phyloP scores from a whole-genome alignment of 2,113 vertebrate species.

The Ctenomys sociabilis region DNA sequence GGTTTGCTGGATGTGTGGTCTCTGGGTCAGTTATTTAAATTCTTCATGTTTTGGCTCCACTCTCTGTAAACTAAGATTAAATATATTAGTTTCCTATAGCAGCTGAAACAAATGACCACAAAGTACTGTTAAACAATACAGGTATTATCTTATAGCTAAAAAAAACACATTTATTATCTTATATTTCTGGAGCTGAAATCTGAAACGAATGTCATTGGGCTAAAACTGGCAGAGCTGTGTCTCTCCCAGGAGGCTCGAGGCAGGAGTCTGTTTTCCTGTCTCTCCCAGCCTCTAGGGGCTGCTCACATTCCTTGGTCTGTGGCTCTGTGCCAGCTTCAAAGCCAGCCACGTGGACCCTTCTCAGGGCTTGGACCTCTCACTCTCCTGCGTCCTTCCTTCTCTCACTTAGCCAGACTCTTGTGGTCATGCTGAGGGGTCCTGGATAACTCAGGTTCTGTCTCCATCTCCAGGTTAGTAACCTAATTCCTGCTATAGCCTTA shows the following conservation, averaged over 20 bases:
- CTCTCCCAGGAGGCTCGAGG: neutral
- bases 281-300: neutral
- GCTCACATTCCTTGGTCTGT: neutral
- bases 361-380: neutral
- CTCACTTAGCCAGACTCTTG: neutral
- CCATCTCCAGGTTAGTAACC: neutral
- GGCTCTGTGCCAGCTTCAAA: neutral
- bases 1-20: neutral
- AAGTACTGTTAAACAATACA: neutral
- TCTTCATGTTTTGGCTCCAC: neutral
- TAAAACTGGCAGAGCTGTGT: neutral
- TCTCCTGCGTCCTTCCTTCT: neutral
- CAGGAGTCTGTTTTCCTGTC: neutral
- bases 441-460: neutral
- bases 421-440: neutral
- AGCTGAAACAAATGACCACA: neutral
- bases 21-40: neutral
- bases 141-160: neutral
- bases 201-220: neutral
- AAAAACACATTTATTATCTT: neutral
- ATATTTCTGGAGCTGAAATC: conserved; percentile 17
- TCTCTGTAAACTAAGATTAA: neutral
- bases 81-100: neutral
- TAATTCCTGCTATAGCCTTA: neutral
- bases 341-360: neutral